A percentile compares a stretch with the other conserved stretches of the same genome.
Conservation (phyloP, 2,797 vertebrate genomes). For the Cheirogaleus major region DNA sequence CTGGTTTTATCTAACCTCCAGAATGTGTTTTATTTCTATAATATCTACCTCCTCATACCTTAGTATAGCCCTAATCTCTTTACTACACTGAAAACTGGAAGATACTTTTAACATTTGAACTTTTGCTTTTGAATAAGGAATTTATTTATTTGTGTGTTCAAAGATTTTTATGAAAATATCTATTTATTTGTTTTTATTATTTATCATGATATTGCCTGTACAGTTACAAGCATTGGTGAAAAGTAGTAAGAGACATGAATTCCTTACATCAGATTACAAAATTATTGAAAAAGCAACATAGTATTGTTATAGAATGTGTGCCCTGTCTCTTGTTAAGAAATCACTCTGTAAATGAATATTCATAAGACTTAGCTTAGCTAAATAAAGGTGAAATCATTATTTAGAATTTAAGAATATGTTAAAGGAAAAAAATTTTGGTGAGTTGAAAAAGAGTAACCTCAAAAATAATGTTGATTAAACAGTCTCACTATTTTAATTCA, state of each 20-base stretch:
- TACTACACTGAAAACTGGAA: not conserved
- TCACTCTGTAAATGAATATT: not conserved
- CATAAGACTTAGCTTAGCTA: not conserved
- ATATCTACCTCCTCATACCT: not conserved
- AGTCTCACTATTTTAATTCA: not conserved
- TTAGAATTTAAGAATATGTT: not conserved
- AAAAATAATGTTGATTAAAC: not conserved
- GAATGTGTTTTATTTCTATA: not conserved
- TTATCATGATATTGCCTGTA: not conserved
- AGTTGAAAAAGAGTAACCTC: not conserved
- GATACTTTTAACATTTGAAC: not conserved
- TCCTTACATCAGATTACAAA: not conserved
- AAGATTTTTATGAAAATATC: not conserved
- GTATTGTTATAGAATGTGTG: not conserved
- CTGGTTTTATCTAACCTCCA: not conserved
- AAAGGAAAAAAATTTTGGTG: not conserved
- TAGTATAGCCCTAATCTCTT: not conserved
- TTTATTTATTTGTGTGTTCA: not conserved
- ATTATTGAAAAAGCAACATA: not conserved
- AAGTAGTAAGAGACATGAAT: not conserved
- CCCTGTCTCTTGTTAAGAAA: not conserved
- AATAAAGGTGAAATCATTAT: not conserved
- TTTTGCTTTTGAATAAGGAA: not conserved
- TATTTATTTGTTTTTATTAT: not conserved
- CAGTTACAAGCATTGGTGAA: not conserved